Evolutionary conservation across 2,797 vertebrate genomes (phyloP).

Genomic region (Myotis daubentonii): DNA sequence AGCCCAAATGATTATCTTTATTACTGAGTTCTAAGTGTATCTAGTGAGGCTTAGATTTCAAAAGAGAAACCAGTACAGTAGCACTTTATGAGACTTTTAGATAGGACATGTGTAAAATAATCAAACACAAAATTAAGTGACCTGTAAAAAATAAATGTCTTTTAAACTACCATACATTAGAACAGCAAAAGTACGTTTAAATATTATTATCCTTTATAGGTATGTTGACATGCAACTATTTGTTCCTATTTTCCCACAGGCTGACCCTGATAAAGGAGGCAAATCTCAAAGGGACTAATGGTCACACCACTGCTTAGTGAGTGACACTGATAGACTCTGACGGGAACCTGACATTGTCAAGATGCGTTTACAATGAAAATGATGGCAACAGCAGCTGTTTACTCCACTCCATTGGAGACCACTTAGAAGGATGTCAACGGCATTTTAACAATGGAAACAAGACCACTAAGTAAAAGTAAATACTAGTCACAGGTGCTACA

Average conservation of each 20-base stretch:
- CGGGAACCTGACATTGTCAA: slow-evolving; percentile 76
- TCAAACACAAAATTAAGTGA: not conserved
- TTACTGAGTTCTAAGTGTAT: not conserved
- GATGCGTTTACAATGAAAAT: slow-evolving; percentile 78
- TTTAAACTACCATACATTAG: not conserved
- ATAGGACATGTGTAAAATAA: not conserved
- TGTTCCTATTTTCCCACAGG: slow-evolving; percentile 66
- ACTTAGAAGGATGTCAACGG: slow-evolving; percentile 70
- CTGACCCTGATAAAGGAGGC: slow-evolving; percentile 78
- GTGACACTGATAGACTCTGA: slow-evolving; percentile 78
- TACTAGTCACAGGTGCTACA: not conserved
- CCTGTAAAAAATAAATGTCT: not conserved
- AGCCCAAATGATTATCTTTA: not conserved
- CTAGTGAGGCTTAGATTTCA: not conserved
- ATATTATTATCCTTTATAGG: not conserved
- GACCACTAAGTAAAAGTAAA: slow-evolving; percentile 24
- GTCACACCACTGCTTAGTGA: slow-evolving; percentile 72
- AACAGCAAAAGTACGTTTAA: slow-evolving; percentile 32
- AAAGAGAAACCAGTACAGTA: not conserved
- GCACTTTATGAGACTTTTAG: not conserved
- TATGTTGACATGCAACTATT: slow-evolving; percentile 46
- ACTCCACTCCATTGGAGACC: slow-evolving; percentile 74
- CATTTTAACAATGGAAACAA: slow-evolving; percentile 39
- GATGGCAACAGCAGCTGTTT: slow-evolving; percentile 63
- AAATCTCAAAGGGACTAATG: slow-evolving; percentile 74